Evolutionary conservation across 1,140 invertebrate genomes (phyloP), one percentile per base, ranked within the genome.

Genomic region (Leguminivora glycinivorella): DNA sequence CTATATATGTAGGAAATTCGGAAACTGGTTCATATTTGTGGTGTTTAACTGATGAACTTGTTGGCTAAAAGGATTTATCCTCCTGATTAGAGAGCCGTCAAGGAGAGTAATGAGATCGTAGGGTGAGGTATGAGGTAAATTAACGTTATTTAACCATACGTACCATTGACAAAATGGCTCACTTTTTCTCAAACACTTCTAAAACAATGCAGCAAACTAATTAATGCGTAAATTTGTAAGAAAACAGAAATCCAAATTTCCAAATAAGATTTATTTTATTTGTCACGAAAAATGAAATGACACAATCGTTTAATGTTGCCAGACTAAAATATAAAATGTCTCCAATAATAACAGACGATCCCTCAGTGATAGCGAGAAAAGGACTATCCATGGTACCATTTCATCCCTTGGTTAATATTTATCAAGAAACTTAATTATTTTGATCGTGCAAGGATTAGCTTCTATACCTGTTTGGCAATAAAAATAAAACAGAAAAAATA

Each of bases 281-380:
- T 63, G 58, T 63, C 58, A 63, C 58, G 58, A 63, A 63, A 63
- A 63, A 63, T 34, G 26, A 63, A 63, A 63, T 63, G 58, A 63
- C 58, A 63, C 58, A 63, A 63, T 63, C 58, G 2, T 63, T 17
- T 17, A 29, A 63, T 63, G 58, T 63, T 63, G n/a, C 58, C 17
- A 31, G 19, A 7, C 14, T 43, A 43, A 43, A 43, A 43, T 38
- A 29, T n/a, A n/a, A n/a, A n/a, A n/a, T n/a, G n/a, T n/a, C n/a
- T n/a, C n/a, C n/a, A n/a, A n/a, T n/a, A n/a, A n/a, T n/a, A n/a
- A n/a, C n/a, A n/a, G n/a, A n/a, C n/a, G n/a, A n/a, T n/a, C n/a
- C n/a, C n/a, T n/a, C n/a, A n/a, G n/a, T n/a, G n/a, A n/a, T n/a
- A n/a, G n/a, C n/a, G n/a, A n/a, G n/a, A n/a, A n/a, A n/a, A n/a